Evolutionary conservation across 1,140 invertebrate species (phyloP), one percentile per base, ranked within the genome.

Genomic region (Cotesia vestalis): DNA sequence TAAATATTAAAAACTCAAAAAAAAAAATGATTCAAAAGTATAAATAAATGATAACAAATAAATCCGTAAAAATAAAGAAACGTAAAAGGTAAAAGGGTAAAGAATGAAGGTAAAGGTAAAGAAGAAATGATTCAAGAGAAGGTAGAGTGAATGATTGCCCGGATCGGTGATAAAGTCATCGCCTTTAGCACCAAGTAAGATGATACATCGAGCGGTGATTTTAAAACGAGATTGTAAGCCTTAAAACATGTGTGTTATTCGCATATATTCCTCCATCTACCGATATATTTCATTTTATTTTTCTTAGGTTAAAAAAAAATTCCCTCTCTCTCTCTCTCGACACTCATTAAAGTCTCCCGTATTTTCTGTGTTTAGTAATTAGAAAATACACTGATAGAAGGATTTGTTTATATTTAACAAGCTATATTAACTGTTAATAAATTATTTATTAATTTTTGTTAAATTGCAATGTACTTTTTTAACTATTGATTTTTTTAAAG

Each of bases 141-240:
- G 55, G 67, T 14, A 51, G 64, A 76, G 82, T 87, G 85, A 87
- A 86, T 84, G 84, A 87, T 87, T 85, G 80, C 82, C 79, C 78
- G 85, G 85, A 87, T 86, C 82, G 84, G 81, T 81, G 86, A 87
- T 87, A 87, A 87, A 87, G 85, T 87, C 86, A 84, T 87, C 86
- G 86, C 84, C 83, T 86, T 82, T 81, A 82, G 82, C 81, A 81
- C 80, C 81, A 74, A 76, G 83, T 87, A 87, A 86, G 84, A 87
- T 87, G 85, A 87, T 87, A 87, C 85, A 87, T 86, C 82, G 85
- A 78, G 76, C 81, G 78, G 80, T 78, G 84, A 85, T 87, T 80
- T 74, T 76, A 78, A 74, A 72, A 55, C 75, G 76, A 85, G 84
- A 86, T 86, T 86, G 78, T 79, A 69, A 62, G 52, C 12, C 40